A percentile compares a stretch with the other conserved stretches of the same genome.
Evolutionary conservation across 2,113 vertebrate genomes (phyloP).

Genomic region (Noctilio leporinus): DNA sequence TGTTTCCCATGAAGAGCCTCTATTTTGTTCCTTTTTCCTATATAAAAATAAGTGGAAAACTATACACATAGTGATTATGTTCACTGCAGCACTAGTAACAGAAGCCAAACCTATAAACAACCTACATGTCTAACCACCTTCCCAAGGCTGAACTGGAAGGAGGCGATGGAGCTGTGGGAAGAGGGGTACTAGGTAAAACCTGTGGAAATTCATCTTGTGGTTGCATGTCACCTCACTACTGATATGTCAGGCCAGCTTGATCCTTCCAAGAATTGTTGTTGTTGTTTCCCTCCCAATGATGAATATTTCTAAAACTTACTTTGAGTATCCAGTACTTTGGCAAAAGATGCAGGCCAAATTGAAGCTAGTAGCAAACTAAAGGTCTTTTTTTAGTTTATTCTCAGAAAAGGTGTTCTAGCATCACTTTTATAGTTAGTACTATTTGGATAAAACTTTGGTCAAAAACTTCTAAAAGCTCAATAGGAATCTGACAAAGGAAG

Average conservation of each 20-base stretch:
- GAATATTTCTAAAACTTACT: background rate
- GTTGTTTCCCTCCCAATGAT: background rate
- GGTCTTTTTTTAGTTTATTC: background rate
- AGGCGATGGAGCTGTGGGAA: background rate
- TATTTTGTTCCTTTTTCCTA: background rate
- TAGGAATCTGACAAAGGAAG: background rate
- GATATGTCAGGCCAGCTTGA: background rate
- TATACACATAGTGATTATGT: background rate
- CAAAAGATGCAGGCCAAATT: background rate
- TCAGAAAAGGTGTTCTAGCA: background rate
- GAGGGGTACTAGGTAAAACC: background rate
- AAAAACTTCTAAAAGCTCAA: background rate
- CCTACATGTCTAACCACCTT: background rate
- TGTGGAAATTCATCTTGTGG: background rate
- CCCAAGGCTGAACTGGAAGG: background rate
- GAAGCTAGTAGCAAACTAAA: background rate
- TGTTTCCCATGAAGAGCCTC: background rate
- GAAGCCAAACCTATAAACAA: background rate
- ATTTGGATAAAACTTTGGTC: background rate
- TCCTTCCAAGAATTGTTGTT: background rate
- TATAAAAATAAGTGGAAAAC: background rate
- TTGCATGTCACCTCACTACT: background rate
- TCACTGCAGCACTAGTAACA: background rate
- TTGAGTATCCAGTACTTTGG: background rate
- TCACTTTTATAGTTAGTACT: background rate